Evolutionary conservation across 2,888 invertebrate species (phyloP), one percentile per base, ranked within the genome.

Genomic region (Schizaphis graminum): DNA sequence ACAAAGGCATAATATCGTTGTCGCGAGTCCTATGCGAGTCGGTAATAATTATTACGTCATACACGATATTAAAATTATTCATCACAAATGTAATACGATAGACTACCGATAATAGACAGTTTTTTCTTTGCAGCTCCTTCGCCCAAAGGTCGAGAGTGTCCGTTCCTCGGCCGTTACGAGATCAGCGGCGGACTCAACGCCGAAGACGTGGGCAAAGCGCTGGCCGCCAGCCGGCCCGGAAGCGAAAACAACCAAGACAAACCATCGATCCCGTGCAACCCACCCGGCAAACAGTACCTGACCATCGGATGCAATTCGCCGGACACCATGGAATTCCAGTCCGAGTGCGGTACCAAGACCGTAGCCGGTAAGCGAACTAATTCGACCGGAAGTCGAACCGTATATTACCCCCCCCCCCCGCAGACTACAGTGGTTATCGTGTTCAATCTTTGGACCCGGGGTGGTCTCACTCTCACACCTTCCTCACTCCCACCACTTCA

Each of bases 121-220:
- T 35, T 77, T 35, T 8, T 77, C 95, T 93, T 96, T 96, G 0
- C 96, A 97, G 97, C 97, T 0, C 97, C 97, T 0, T 96, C 96
- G 0, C 96, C 97, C 90, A 96, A 96, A 95, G 96, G 97, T 86
- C 97, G 96, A 95, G 97, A 97, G 89, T 98, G 98, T 95, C 97
- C 98, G 0, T 97, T 97, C 95, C 96, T 97, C 85, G 98, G 98
- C 0, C 96, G 97, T 10, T 98, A 97, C 96, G 96, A 96, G 0
- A 96, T 97, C 3, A 95, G 96, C 61, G 96, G 96, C 91, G 94
- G 94, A 16, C 94, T 94, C 13, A 96, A 95, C 96, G 96, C n/a
- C 96, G 97, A 28, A 96, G 96, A 86, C 95, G 96, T 96, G 2
- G 97, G 97, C 95, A 95, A 96, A 57, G 96, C 96, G 94, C 96